phyloP scores from a whole-genome alignment of 2,113 vertebrate species.

The Acrocephalus kingi region DNA sequence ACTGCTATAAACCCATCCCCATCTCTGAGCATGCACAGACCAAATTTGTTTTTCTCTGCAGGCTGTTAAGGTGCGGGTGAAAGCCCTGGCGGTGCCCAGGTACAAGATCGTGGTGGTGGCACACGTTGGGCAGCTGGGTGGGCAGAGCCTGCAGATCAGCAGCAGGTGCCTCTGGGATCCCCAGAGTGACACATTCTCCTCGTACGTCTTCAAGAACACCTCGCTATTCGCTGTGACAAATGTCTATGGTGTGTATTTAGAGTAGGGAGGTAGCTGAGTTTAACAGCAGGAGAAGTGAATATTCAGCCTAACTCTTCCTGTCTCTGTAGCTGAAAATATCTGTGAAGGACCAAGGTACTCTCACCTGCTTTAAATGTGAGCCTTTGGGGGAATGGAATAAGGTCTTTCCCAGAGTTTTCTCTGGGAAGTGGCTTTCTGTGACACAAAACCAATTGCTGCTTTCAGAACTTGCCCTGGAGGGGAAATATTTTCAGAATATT shows the following conservation, averaged over 20 bases:
- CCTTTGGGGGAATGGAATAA: neutral
- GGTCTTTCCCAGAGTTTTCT: neutral
- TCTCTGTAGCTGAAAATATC: neutral
- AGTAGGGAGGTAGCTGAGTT: constrained; percentile 61
- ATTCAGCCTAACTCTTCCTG: neutral
- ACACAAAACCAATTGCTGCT: neutral
- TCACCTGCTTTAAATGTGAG: neutral
- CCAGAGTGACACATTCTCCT: constrained; percentile 77
- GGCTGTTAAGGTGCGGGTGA: constrained; percentile 85
- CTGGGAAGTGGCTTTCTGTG: neutral
- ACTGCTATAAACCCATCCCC: neutral
- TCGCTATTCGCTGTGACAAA: constrained; percentile 85
- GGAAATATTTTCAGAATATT: neutral
- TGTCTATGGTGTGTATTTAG: constrained; percentile 86
- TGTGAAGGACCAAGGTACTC: neutral
- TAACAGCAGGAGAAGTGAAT: neutral
- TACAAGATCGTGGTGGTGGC: constrained; percentile 86
- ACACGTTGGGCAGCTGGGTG: constrained; percentile 81
- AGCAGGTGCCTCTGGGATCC: constrained; percentile 91
- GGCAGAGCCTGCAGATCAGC: constrained; percentile 82
- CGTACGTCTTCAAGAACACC: constrained; percentile 81
- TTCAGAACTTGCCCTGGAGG: neutral
- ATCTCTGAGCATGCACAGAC: fast-evolving
- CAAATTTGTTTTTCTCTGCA: neutral
- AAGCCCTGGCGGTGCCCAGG: constrained; percentile 82